Evolutionary conservation across 2,797 vertebrate species (phyloP).

Genomic region (Xiphophorus birchmanni): DNA sequence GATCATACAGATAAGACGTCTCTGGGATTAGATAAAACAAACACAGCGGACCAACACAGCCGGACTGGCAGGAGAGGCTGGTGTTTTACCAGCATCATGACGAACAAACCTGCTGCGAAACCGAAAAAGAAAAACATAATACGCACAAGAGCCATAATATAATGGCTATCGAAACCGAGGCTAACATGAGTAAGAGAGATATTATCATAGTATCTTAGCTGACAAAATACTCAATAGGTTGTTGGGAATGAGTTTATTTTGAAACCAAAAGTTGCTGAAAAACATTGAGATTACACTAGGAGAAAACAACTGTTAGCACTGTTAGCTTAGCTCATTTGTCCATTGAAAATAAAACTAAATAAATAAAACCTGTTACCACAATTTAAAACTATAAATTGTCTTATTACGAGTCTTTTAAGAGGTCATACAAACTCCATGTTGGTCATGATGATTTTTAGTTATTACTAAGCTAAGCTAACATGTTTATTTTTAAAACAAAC

Average conservation of each 20-base stretch:
- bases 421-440: neutral
- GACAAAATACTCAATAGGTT: neutral
- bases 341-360: neutral
- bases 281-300: neutral
- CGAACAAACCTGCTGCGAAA: neutral
- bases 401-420: neutral
- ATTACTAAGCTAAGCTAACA: neutral
- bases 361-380: neutral
- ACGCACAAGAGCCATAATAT: neutral
- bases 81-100: conserved; percentile 3
- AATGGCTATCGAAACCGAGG: neutral
- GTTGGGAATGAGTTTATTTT: neutral
- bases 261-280: neutral
- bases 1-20: conserved; percentile 69
- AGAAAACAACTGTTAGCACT: neutral
- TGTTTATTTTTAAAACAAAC: neutral
- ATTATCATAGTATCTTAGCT: neutral
- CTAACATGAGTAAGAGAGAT: neutral
- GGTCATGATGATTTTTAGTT: neutral
- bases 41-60: conserved; percentile 28
- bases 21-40: conserved; percentile 58
- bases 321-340: neutral
- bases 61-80: conserved; percentile 39
- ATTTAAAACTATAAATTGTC: neutral
- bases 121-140: neutral